These are phyloP conservation scores for Takifugu ocellatus DNA, from an alignment of 2,797 vertebrate genomes.

Conservation along the genomic window DNA sequence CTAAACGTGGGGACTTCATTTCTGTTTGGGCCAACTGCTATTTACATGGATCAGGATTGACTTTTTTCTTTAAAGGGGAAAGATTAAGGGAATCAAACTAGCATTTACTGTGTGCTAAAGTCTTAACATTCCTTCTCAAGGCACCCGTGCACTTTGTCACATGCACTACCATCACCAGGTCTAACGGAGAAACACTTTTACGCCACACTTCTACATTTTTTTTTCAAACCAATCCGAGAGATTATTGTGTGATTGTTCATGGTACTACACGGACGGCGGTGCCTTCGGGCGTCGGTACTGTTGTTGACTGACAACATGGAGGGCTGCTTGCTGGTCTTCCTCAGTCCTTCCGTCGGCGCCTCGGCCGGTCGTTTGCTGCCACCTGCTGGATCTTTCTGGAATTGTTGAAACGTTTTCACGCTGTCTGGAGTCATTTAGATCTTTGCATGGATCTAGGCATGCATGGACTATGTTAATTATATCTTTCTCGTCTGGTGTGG, in stretches of 20 bases:
- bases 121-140: conserved; percentile 33
- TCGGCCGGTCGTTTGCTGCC: conserved; percentile 46
- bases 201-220: conserved; percentile 15
- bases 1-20: conserved; percentile 18
- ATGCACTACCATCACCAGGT: conserved; percentile 27
- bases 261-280: conserved; percentile 30
- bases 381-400: conserved; percentile 46
- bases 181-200: conserved; percentile 18
- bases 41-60: conserved; percentile 7
- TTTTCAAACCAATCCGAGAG: conserved; percentile 16
- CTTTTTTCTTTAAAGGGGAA: neutral
- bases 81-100: conserved; percentile 9
- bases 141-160: conserved; percentile 67
- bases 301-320: conserved; percentile 37
- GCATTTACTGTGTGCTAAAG: conserved; percentile 20
- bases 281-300: conserved; percentile 16
- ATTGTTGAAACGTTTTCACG: too few relatives aligned
- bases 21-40: conserved; percentile 11
- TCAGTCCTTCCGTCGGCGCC: neutral
- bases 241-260: conserved; percentile 18
- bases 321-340: conserved; percentile 4
- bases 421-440: too few relatives aligned
- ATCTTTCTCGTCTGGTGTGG: neutral
- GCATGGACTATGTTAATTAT: neutral
- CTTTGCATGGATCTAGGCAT: too few relatives aligned